A percentile compares a stretch with the other conserved stretches of the same genome.
Conservation (phyloP, 2,888 invertebrate species). For the Euspilapteryx auroguttella region DNA sequence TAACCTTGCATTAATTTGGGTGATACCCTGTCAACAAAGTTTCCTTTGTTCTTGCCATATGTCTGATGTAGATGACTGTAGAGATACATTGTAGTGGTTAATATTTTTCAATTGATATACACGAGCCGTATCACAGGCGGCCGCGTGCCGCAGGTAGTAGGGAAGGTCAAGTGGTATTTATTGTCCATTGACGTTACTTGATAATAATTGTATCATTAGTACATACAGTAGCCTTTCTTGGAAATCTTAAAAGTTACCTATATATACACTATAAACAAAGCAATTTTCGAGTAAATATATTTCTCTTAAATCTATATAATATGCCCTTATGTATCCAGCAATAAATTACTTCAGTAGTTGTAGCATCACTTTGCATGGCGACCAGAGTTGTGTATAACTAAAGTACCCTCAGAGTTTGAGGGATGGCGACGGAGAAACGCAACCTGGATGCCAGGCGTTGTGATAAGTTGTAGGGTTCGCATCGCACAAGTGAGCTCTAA, state of each 20-base stretch:
- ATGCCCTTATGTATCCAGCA: slow-evolving; percentile 60
- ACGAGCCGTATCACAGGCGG: slow-evolving; percentile 15
- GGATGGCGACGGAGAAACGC: slow-evolving; percentile 8
- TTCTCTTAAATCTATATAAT: slow-evolving; percentile 50
- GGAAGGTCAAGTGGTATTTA: slow-evolving; percentile 56
- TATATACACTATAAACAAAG: slow-evolving; percentile 53
- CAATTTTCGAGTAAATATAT: slow-evolving; percentile 55
- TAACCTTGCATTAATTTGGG: slow-evolving; percentile 32
- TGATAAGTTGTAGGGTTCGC: slow-evolving; percentile 48
- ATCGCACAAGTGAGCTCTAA: slow-evolving; percentile 60
- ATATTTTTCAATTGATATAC: slow-evolving; percentile 54
- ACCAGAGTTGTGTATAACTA: slow-evolving; percentile 7
- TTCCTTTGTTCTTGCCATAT: slow-evolving; percentile 58
- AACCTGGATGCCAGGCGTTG: slow-evolving; percentile 25
- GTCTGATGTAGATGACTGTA: slow-evolving; percentile 51
- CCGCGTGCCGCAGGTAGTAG: no score
- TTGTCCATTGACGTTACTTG: slow-evolving; percentile 60
- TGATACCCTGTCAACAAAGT: slow-evolving; percentile 35
- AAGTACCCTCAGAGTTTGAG: not conserved
- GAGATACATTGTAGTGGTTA: slow-evolving; percentile 45
- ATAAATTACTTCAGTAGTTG: slow-evolving; percentile 56
- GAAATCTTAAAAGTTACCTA: slow-evolving; percentile 59
- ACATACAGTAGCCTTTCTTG: slow-evolving; percentile 60
- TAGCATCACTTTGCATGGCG: slow-evolving; percentile 45
- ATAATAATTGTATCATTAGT: slow-evolving; percentile 62